Evolutionary conservation across 2,113 vertebrate species (phyloP).

Genomic region (Anoura caudifer): DNA sequence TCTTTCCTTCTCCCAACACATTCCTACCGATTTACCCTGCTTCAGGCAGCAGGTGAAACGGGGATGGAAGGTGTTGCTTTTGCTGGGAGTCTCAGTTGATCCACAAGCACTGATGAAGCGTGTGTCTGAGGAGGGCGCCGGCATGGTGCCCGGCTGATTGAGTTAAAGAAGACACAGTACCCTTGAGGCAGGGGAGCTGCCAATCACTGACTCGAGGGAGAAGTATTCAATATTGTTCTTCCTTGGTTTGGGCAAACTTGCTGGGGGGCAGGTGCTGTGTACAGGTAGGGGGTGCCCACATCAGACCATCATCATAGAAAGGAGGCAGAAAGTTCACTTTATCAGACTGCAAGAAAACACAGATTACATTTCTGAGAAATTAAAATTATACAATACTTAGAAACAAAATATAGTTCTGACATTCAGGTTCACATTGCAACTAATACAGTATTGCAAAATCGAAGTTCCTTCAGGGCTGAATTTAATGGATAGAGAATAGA

Average conservation of each 20-base stretch:
- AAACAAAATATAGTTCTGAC: slow-evolving; percentile 50
- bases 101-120: slow-evolving; percentile 57
- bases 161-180: slow-evolving; percentile 54
- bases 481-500: slow-evolving; percentile 63
- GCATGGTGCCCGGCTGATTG: slow-evolving; percentile 34
- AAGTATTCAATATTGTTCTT: slow-evolving; percentile 30
- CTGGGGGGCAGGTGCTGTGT: background rate
- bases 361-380: slow-evolving; percentile 34
- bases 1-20: background rate
- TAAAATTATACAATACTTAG: slow-evolving; percentile 42
- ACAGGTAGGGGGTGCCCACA: background rate
- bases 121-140: slow-evolving; percentile 40
- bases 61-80: background rate
- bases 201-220: background rate
- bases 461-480: slow-evolving; percentile 38
- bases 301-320: background rate
- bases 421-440: slow-evolving; percentile 59
- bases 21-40: background rate
- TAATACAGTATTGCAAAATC: slow-evolving; percentile 55
- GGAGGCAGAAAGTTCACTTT: background rate
- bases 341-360: slow-evolving; percentile 10
- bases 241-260: background rate
- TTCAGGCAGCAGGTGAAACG: slow-evolving; percentile 23
- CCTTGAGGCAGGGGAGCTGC: slow-evolving; percentile 62
- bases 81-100: slow-evolving; percentile 31